Evolutionary conservation across 2,797 vertebrate species (phyloP), one percentile per base, ranked within the genome.

Genomic region (Balearica regulorum): DNA sequence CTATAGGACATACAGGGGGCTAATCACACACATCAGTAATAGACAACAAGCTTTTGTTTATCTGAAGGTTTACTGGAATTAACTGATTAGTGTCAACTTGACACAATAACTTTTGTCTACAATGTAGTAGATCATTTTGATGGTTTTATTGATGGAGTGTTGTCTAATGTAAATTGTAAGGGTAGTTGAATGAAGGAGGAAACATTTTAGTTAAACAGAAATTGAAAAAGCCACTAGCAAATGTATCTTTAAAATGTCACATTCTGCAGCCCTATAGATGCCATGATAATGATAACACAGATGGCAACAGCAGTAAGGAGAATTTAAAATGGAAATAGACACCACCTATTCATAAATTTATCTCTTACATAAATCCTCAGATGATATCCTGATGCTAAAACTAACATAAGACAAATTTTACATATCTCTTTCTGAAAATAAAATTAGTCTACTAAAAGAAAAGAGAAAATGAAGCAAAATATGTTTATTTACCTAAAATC

Each of bases 11-110:
- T 98, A 98, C 98, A 97, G 98, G 98, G 98, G 98, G 98, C 98
- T 98, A 98, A 99, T 99, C 98, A 98, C 98, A 98, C 98, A 98
- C 99, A 98, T 99, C 98, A 99, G 98, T 98, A 97, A 98, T 96
- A 98, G 99, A 99, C 99, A 99, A 99, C 98, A 98, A 98, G 97
- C 98, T 98, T 99, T 99, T 99, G 99, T 99, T 98, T 97, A 98
- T 98, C 97, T 98, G 98, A 97, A 98, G 99, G 98, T 99, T 99
- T 99, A 98, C 99, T 99, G 99, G 99, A 99, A 99, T 99, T 99
- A 99, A 98, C 99, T 98, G 99, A 99, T 99, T 99, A 99, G 98
- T 99, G 99, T 98, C 99, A 98, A 98, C 98, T 98, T 98, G 98
- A 98, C 98, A 99, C 98, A 98, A 99, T 99, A 99, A 98, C 98